A percentile compares a stretch with the other conserved stretches of the same genome.
Evolutionary conservation across 2,888 invertebrate genomes (phyloP).

Genomic region (Stenodema calcarata): DNA sequence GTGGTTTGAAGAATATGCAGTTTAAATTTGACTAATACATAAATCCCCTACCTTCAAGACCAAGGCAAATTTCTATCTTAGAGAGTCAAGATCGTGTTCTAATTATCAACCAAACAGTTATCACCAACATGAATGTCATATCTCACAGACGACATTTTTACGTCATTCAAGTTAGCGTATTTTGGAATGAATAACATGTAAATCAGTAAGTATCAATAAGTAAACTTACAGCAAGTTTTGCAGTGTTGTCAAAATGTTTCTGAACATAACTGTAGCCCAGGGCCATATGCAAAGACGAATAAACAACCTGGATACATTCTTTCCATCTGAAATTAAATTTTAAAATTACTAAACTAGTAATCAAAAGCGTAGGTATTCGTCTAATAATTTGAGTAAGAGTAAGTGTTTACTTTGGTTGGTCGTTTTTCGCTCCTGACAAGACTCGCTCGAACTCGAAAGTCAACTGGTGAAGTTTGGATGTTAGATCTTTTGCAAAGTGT

Average conservation of each 20-base stretch:
- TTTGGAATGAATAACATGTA: too few relatives aligned
- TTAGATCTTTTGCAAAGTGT: slow-evolving; percentile 68
- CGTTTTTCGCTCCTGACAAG: slow-evolving; percentile 70
- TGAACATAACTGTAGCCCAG: slow-evolving; percentile 71
- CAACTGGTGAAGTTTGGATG: slow-evolving; percentile 59
- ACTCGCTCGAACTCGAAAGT: slow-evolving; percentile 72
- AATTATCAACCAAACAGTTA: too few relatives aligned
- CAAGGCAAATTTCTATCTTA: too few relatives aligned
- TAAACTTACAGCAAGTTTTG: slow-evolving; percentile 68
- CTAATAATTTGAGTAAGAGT: too few relatives aligned
- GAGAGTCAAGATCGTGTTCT: too few relatives aligned
- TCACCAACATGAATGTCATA: too few relatives aligned
- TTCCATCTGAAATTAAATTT: slow-evolving; percentile 58
- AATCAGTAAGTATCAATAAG: too few relatives aligned
- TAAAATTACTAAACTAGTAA: background rate
- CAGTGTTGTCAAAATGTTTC: slow-evolving; percentile 67
- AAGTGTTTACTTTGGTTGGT: slow-evolving; percentile 68
- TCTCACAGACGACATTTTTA: too few relatives aligned
- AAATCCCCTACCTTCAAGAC: too few relatives aligned
- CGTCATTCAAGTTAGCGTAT: too few relatives aligned
- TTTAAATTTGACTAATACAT: too few relatives aligned
- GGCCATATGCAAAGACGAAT: slow-evolving; percentile 72
- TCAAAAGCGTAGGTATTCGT: background rate
- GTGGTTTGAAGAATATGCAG: background rate
- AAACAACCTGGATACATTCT: slow-evolving; percentile 61